Percentiles rank a stretch among this genome's conserved stretches.
Conservation (phyloP, 2,888 invertebrate species). For the Eristalis arbustorum region DNA sequence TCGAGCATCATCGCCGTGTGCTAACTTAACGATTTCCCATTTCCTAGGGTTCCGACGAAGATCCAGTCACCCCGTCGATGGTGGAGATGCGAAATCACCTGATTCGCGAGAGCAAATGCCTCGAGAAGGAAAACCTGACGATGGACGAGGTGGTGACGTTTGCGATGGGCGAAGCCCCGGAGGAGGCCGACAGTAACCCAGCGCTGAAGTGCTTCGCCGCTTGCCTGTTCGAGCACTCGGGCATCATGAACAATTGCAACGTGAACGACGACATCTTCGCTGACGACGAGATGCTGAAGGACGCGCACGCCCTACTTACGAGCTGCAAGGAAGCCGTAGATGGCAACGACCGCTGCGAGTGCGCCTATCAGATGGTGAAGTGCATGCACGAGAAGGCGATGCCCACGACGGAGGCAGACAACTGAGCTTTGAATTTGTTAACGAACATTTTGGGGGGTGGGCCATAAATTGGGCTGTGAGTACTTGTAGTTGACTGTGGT, state of each 20-base stretch:
- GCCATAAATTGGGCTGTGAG: too few relatives aligned
- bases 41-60: not conserved
- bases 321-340: not conserved
- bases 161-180: not conserved
- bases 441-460: too few relatives aligned
- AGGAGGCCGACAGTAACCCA: constrained; percentile 20
- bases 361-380: not conserved
- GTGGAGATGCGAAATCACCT: not conserved
- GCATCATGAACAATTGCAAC: constrained; percentile 5
- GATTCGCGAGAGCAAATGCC: not conserved
- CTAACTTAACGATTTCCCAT: not conserved
- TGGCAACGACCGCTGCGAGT: not conserved
- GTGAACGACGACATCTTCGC: not conserved
- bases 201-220: constrained; percentile 40
- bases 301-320: not conserved
- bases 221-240: constrained; percentile 1
- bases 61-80: not conserved
- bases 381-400: not conserved
- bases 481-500: too few relatives aligned
- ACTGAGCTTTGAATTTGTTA: too few relatives aligned
- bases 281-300: not conserved
- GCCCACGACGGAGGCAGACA: too few relatives aligned
- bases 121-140: not conserved
- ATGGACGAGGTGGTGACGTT: not conserved
- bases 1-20: not conserved